A percentile compares a stretch with the other conserved stretches of the same genome.
Conservation (phyloP, 2,797 vertebrate genomes). For the Chanos chanos region DNA sequence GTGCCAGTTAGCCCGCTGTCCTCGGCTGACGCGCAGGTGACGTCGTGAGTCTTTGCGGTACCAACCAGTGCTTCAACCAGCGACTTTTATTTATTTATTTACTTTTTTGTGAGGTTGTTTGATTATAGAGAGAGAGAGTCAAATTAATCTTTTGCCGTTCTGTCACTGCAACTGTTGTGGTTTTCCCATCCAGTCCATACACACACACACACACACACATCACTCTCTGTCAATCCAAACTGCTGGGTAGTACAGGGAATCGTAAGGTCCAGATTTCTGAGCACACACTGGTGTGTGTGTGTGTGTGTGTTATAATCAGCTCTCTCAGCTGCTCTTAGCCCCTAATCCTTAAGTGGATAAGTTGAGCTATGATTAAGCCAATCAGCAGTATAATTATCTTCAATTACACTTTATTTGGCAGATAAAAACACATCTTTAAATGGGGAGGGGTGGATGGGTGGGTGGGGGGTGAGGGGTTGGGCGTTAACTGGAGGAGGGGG, state of each 20-base stretch:
- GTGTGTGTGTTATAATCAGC: constrained; percentile 53
- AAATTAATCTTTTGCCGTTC: no score
- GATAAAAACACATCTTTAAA: constrained; percentile 55
- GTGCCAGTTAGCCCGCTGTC: no score
- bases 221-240: constrained; percentile 42
- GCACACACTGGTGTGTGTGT: constrained; percentile 30
- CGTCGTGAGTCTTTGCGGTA: no score
- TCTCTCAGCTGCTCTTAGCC: constrained; percentile 55
- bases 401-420: constrained; percentile 56
- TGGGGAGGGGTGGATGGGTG: no score
- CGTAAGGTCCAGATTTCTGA: constrained; percentile 36
- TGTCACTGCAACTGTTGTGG: no score
- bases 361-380: constrained; percentile 68
- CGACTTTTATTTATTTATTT: no score
- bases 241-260: constrained; percentile 41
- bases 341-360: constrained; percentile 65
- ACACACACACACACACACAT: neutral
- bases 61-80: no score
- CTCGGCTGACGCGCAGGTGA: no score
- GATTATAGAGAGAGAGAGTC: no score
- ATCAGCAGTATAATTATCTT: constrained; percentile 60
- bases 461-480: no score
- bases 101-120: no score
- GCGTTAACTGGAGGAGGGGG: no score
- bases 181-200: neutral